Percentiles rank a stretch among this genome's conserved stretches.
Conservation (phyloP, 1,140 invertebrate species). For the Drosophila trapezifrons region DNA sequence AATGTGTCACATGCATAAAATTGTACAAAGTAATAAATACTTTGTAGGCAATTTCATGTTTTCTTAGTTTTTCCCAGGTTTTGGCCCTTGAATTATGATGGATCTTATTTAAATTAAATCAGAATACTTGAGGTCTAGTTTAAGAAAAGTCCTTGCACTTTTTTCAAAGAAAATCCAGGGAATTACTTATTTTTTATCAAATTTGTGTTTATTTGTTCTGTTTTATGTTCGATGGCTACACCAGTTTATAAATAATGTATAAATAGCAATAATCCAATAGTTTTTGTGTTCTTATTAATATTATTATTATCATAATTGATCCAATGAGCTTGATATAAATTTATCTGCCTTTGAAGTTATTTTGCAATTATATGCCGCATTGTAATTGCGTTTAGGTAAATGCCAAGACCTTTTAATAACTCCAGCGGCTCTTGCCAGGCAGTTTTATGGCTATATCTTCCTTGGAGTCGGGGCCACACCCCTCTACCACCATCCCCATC, state of each 20-base stretch:
- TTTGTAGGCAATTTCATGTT: neutral
- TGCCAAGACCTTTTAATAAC: constrained; percentile 39
- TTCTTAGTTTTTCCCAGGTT: too few relatives aligned
- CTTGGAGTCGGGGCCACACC: constrained; percentile 1
- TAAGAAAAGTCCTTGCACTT: too few relatives aligned
- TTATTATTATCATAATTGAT: too few relatives aligned
- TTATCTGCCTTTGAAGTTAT: neutral
- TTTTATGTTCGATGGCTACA: too few relatives aligned
- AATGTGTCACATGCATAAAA: neutral
- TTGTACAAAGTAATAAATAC: neutral
- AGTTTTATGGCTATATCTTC: constrained; percentile 46
- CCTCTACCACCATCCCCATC: neutral
- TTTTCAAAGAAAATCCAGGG: too few relatives aligned
- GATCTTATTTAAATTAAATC: too few relatives aligned
- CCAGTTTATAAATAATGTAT: too few relatives aligned
- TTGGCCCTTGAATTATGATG: too few relatives aligned
- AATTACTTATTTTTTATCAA: neutral
- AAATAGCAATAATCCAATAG: too few relatives aligned
- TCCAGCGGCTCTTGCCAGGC: constrained; percentile 1
- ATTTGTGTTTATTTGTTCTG: too few relatives aligned
- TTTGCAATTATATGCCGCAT: constrained; percentile 26
- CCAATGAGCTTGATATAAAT: neutral
- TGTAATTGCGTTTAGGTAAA: constrained; percentile 35
- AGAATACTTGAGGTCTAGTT: too few relatives aligned
- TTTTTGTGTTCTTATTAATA: too few relatives aligned